phyloP scores from a whole-genome alignment of 2,113 vertebrate genomes.

The Addax nasomaculatus region DNA sequence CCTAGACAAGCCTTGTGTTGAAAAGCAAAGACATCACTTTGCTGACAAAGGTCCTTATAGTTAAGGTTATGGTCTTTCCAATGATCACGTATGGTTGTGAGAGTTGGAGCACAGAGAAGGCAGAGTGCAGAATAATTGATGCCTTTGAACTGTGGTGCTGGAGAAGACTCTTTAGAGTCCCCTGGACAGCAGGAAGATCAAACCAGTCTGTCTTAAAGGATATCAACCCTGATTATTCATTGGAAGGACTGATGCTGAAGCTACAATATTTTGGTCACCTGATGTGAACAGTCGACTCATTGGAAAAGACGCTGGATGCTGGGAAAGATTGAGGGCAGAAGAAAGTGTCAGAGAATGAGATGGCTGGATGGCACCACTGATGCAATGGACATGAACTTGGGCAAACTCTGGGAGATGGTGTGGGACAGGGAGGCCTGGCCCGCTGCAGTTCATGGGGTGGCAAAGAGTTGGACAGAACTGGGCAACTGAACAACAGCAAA shows the following conservation, averaged over 20 bases:
- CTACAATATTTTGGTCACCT: background rate
- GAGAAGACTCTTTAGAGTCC: background rate
- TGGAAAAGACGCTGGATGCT: background rate
- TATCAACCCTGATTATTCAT: background rate
- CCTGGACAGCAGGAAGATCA: background rate
- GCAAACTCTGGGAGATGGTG: background rate
- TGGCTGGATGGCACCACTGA: background rate
- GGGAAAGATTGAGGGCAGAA: background rate
- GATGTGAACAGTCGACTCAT: background rate
- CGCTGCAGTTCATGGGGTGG: background rate
- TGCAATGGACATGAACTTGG: background rate
- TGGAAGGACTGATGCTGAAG: background rate
- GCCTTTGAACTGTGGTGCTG: background rate
- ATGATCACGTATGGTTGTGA: background rate
- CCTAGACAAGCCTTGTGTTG: background rate
- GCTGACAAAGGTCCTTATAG: background rate
- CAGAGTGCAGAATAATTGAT: background rate
- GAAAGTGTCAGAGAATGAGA: background rate
- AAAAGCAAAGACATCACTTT: background rate
- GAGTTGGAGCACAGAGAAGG: background rate
- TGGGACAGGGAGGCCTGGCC: background rate
- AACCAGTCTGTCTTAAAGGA: background rate
- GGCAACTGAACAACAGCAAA: background rate
- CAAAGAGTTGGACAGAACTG: background rate
- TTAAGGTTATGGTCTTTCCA: background rate